Evolutionary conservation across 1,140 invertebrate species (phyloP).

Genomic region (Sinonovacula constricta): DNA sequence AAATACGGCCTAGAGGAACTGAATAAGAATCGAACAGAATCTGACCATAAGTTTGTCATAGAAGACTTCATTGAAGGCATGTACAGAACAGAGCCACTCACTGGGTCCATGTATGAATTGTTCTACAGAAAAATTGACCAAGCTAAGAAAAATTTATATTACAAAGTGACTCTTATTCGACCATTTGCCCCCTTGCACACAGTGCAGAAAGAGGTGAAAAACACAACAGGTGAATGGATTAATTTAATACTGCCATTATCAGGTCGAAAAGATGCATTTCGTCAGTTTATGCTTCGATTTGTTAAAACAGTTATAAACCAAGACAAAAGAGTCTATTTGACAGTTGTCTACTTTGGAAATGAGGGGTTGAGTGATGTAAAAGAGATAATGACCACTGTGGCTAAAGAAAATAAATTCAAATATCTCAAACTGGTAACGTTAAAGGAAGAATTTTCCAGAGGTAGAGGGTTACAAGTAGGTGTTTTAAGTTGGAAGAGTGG

Average conservation of each 20-base stretch:
- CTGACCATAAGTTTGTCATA: constrained; percentile 62
- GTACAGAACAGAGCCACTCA: constrained; percentile 86
- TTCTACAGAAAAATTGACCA: constrained; percentile 83
- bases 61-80: constrained; percentile 87
- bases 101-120: constrained; percentile 89
- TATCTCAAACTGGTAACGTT: constrained; percentile 85
- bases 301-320: constrained; percentile 85
- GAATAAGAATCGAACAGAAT: constrained; percentile 82
- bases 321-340: constrained; percentile 85
- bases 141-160: constrained; percentile 73
- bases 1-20: constrained; percentile 84
- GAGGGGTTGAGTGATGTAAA: constrained; percentile 80
- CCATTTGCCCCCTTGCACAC: constrained; percentile 81
- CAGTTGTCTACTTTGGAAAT: constrained; percentile 88
- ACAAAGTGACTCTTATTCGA: constrained; percentile 84
- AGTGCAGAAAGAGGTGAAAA: constrained; percentile 19
- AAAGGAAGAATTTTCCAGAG: constrained; percentile 88
- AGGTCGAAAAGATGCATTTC: constrained; percentile 85
- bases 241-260: constrained; percentile 88
- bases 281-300: constrained; percentile 88
- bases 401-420: constrained; percentile 79
- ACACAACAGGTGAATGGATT: constrained; percentile 83
- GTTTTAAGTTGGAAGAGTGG: constrained; percentile 81
- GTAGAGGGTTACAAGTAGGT: constrained; percentile 87
- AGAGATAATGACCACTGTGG: constrained; percentile 82